Base-by-base conservation (phyloP, 1,140 invertebrate genomes). In the Drosophila gunungcola region DNA sequence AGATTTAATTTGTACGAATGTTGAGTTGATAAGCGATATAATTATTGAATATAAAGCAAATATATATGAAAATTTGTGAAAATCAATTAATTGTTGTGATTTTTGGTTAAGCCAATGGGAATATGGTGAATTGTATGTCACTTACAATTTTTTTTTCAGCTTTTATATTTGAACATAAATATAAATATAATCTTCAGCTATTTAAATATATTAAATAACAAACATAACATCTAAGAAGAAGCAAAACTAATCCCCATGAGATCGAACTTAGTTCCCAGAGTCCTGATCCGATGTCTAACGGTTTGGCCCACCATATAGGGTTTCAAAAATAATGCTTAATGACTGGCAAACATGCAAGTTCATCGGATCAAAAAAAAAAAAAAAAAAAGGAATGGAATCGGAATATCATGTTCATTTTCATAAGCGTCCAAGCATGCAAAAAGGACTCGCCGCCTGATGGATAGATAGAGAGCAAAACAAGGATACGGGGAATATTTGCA, bases 391-490 rank as follows among this genome's bases (percentile, higher is more conserved):
- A 68, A 73, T 68, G 62, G 69, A 86, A 88, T 88, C 82, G 85
- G 63, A 78, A 81, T 82, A 88, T 86, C 82, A 86, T 88, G 83
- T 82, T 76, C 74, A 88, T 88, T 88, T 86, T 79, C 74, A 75
- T 65, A 76, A 65, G 75, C 83, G 78, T 41, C 82, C 57, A 86
- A 73, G 65, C 82, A 86, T 86, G 83, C 78, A 88, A 46, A 36
- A 36, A 78, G 82, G 69, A 78, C 74, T 25, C 21, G 43, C 43
- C 21, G 43, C 9, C 43, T 32, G 53, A 55, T 25, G 12, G 11
- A 39, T 53, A n/a, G 25, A 39, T 32, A 46, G 41, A 25, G 29
- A 73, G 42, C 52, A 38, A 48, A 45, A 54, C 46, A 39, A 9
- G 34, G n/a, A 49, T 12, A 58, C 49, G n/a, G 21, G 13, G 38